Base-by-base conservation (phyloP, 2,113 vertebrate genomes). In the Numenius arquata region DNA sequence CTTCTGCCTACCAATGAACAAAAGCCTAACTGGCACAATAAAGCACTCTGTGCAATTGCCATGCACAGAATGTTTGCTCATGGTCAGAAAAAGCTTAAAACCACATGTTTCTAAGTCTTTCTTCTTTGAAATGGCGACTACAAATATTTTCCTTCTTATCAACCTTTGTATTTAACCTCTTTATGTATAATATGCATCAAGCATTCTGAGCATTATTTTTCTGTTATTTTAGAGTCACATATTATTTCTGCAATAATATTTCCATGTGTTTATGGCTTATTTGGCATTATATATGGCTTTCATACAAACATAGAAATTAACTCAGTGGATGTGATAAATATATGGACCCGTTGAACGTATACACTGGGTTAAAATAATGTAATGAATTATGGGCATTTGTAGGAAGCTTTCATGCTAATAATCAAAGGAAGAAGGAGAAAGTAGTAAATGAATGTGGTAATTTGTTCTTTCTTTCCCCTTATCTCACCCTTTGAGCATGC, bases 401-500 rank as follows among this genome's bases (percentile, higher is more conserved):
- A 92, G 76, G 48, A 87, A 72, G 80, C 62, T 93, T 96, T 95
- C 80, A 89, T 82, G 77, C 36, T 87, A 78, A 65, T 92, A 87
- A 85, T 88, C 86, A 93, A 85, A 93, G 85, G 87, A 90, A 82
- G 67, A 91, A 88, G 88, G 52, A 85, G 66, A 85, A 85, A 88
- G 47, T 86, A 90, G 34, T 90, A 92, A 93, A 90, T 96, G 90
- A 96, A 96, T 96, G 88, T 86, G 73, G 95, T 80, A 86, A 92
- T 94, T 94, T 97, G 95, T 96, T 94, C 92, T 78, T 91, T 85
- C 67, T 97, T 93, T 88, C 88, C 85, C 61, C 90, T 95, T 96
- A 96, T 94, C 96, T 96, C 96, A 96, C 93, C 79, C 95, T 91
- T 88, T 75, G 95, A 96, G 96, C 84, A 97, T 97, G 96, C 93